Percentiles rank a stretch among this genome's conserved stretches.
Conservation (phyloP, 2,113 vertebrate species). For the Phylloscopus trochilus region DNA sequence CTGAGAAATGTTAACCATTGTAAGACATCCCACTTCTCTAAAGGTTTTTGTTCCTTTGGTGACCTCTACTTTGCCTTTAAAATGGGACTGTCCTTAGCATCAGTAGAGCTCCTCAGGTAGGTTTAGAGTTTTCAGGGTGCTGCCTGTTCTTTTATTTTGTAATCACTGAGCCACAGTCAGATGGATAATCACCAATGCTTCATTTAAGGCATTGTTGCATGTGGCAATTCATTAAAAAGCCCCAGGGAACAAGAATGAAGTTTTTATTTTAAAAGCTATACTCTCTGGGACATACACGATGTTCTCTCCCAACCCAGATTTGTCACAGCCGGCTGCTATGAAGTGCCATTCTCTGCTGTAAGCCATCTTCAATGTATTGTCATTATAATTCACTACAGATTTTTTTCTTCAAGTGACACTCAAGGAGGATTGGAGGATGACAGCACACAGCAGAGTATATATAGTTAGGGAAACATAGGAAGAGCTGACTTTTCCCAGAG, state of each 20-base stretch:
- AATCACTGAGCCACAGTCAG: not conserved
- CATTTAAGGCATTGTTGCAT: not conserved
- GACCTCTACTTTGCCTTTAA: not conserved
- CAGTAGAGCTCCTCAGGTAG: not conserved
- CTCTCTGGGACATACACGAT: slow-evolving; percentile 22
- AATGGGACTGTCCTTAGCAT: not conserved
- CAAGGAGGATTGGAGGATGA: not conserved
- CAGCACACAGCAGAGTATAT: slow-evolving; percentile 37
- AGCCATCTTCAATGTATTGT: slow-evolving; percentile 24
- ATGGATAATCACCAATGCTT: not conserved
- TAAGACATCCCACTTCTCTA: not conserved
- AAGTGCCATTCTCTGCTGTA: slow-evolving; percentile 7
- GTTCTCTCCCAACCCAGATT: slow-evolving; percentile 22
- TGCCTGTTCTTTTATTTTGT: not conserved
- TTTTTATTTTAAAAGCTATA: slow-evolving; percentile 57
- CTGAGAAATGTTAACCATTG: not conserved
- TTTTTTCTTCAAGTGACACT: slow-evolving; percentile 3
- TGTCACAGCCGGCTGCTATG: slow-evolving; percentile 11
- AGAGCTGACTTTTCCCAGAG: not conserved
- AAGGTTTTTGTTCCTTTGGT: not conserved
- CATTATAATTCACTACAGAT: slow-evolving; percentile 26
- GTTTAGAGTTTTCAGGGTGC: not conserved
- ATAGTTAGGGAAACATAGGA: not conserved
- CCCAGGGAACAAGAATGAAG: not conserved
- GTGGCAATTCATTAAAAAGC: slow-evolving; percentile 34